These are phyloP conservation scores for Fregetta grallaria DNA, from an alignment of 2,113 vertebrate genomes.

Conservation along the genomic window DNA sequence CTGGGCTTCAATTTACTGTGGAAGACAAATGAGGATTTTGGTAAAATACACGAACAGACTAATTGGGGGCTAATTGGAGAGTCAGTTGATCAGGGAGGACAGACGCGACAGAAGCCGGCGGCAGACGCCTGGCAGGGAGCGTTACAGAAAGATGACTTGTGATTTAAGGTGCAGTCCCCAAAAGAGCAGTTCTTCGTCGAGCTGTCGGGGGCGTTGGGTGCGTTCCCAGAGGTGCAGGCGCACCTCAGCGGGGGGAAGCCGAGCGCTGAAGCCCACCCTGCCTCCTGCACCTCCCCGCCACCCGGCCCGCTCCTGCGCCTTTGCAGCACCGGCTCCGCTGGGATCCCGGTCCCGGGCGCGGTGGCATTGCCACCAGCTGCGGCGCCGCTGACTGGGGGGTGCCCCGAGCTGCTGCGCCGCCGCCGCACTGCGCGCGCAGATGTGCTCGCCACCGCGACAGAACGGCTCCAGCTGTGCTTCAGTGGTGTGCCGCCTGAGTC, in stretches of 20 bases:
- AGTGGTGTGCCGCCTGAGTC: background rate
- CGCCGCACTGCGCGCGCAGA: accelerated
- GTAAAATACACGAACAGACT: background rate
- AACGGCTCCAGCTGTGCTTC: background rate
- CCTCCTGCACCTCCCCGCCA: background rate
- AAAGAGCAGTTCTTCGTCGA: background rate
- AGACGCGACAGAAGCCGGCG: background rate
- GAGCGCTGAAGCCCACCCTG: background rate
- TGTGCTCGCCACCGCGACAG: background rate
- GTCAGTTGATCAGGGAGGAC: background rate
- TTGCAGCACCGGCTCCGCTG: background rate
- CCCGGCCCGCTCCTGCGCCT: background rate
- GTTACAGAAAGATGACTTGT: background rate
- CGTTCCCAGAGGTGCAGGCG: conserved; percentile 32
- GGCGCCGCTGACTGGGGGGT: background rate
- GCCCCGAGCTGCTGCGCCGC: accelerated
- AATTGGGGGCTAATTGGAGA: background rate
- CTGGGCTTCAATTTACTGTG: background rate
- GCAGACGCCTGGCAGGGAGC: background rate
- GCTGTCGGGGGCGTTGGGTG: background rate
- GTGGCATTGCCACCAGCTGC: background rate
- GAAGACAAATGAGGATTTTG: background rate
- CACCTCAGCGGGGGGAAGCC: background rate
- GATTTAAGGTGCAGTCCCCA: background rate
- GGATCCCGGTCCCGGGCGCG: background rate